Evolutionary conservation across 2,888 invertebrate genomes (phyloP), one percentile per base, ranked within the genome.

Genomic region (Cheilosia vulpina): DNA sequence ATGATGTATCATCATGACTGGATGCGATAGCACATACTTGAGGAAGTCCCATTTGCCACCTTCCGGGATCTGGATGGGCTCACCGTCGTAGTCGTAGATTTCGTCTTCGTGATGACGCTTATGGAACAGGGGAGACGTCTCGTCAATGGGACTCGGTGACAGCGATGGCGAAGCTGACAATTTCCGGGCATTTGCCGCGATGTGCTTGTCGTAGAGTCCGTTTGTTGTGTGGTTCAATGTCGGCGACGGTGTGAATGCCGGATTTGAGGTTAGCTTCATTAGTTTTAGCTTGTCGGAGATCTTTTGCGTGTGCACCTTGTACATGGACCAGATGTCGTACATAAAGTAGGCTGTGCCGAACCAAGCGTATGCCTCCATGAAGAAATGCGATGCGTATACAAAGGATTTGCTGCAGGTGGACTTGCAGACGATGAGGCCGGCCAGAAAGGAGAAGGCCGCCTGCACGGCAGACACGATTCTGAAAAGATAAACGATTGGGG

Each of bases 301-400:
- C 88, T 92, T 92, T 84, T 92, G 92, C 15, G 90, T 91, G 89
- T 95, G 94, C 80, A 96, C 96, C 92, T 94, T 94, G 89, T 96
- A 96, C 96, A 96, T 96, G 21, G 95, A 95, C 95, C 96, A 95
- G 87, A 96, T 95, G 91, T 96, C 96, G 89, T 96, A 96, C 93
- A 96, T 95, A 92, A 96, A 96, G 92, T 96, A 96, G 0, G 96
- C 95, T 41, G 96, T 95, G 1, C 96, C 96, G 90, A 96, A 96
- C 96, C 96, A 96, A 0, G 95, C 96, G 91, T 96, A 96, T 1
- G 95, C 95, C 89, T 96, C 95, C 66, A 95, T 95, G 89, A 95
- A 94, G 90, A 94, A 95, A 92, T 96, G 96, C 1, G 95, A 95
- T 4, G 95, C 93, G 83, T 94, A 94, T 87, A 96, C 92, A 89